phyloP scores from a whole-genome alignment of 23 tunicate genomes.

The Clavelina lepadiformis region DNA sequence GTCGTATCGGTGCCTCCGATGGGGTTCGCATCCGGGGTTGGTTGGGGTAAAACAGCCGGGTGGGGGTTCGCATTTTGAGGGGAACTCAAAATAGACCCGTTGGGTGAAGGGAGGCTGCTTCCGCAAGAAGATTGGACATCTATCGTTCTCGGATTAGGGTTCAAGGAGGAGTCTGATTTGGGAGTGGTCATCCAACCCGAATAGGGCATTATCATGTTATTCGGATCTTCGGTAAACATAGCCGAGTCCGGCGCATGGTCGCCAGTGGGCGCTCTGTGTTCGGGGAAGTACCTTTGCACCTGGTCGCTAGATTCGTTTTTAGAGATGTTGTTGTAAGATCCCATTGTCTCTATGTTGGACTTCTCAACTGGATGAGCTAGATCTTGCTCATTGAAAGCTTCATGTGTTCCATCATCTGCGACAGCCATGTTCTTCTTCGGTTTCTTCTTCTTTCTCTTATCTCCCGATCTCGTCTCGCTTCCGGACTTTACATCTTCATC shows the following conservation, averaged over 20 bases:
- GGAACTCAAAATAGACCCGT: slow-evolving; percentile 13
- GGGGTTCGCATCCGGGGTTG: slow-evolving; percentile 30
- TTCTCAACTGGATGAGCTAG: not conserved
- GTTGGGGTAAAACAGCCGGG: not conserved
- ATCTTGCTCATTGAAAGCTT: slow-evolving; percentile 4
- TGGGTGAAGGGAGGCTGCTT: slow-evolving; percentile 30
- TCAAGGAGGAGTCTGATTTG: not conserved
- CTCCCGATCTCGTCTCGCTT: slow-evolving; percentile 5
- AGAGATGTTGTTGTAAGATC: not conserved
- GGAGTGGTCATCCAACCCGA: slow-evolving; percentile 37
- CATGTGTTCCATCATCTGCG: not conserved
- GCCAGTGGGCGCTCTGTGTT: not conserved
- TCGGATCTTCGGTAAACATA: not conserved
- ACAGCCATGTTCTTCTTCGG: slow-evolving; percentile 13
- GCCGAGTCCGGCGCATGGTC: slow-evolving; percentile 12
- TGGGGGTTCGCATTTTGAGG: not conserved
- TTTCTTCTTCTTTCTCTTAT: slow-evolving; percentile 23
- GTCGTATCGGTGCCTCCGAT: slow-evolving; percentile 11
- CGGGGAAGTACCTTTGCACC: slow-evolving; percentile 1
- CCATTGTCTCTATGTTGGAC: not conserved
- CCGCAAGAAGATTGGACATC: not conserved
- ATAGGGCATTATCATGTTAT: slow-evolving; percentile 8
- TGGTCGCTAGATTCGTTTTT: not conserved
- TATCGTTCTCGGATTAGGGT: not conserved
- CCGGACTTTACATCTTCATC: slow-evolving; percentile 1